Evolutionary conservation across 2,797 vertebrate species (phyloP), one percentile per base, ranked within the genome.

Genomic region (Anguilla megastoma): DNA sequence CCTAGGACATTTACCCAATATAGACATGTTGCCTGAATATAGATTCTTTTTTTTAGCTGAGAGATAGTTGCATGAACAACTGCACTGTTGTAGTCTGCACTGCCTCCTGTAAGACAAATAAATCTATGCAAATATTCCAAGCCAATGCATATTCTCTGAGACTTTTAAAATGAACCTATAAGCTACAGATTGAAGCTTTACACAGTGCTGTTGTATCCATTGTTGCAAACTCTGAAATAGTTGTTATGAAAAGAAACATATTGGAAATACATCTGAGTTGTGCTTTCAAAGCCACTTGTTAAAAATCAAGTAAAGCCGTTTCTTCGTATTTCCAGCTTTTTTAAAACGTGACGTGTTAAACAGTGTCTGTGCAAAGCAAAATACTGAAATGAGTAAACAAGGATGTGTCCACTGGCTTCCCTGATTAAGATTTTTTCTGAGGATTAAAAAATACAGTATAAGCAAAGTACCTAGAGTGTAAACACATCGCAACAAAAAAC

Each of bases 311-410:
- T 50, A 52, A 83, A 83, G 0, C 0, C 21, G 27, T n/a, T 52
- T 50, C 21, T 48, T 48, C 69, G 50, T 66, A 85, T 76, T 50
- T 76, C 79, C 76, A 14, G 66, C 85, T 86, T 84, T 88, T 45
- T n/a, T 85, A 76, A 85, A 60, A 84, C 87, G 45, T 21, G 2
- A 69, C 85, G 82, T n/a, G 87, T 41, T 86, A 80, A 79, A 90
- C 89, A 91, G 69, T 84, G 45, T 76, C 86, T 88, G 86, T 90
- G 89, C 88, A 91, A 90, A 90, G 88, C 74, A 48, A 85, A 84
- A 82, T 88, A 86, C 89, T 45, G 76, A 87, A 88, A 92, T 88
- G 71, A 88, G 88, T 45, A 76, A 90, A 89, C 86, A 21, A 52
- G 58, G 79, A 83, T 63, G 71, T 69, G 80, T 56, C 88, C 71